Evolutionary conservation across 2,888 invertebrate species (phyloP), one percentile per base, ranked within the genome.

Genomic region (Abscondita cerata): DNA sequence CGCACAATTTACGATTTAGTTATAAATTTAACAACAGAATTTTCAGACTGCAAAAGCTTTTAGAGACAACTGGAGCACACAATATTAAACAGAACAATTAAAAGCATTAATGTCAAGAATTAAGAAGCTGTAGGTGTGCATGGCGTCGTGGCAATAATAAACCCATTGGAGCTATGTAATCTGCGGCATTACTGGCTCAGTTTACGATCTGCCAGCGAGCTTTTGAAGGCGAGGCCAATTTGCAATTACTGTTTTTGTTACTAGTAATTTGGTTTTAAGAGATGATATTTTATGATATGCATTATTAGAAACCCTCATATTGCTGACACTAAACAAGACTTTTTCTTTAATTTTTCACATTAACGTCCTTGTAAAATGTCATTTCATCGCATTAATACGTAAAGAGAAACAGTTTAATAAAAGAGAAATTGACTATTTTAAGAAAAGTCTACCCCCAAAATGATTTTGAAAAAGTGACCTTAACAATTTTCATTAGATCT

Each of bases 251-350:
- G 70, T 75, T 75, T 75, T 75, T 75, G 73, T 74, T 69, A 53
- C 55, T 52, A 68, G 73, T 72, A 72, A 72, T 74, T 75, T 74
- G 72, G 68, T 38, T 62, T 46, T 48, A 67, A 71, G 68, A 70
- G 71, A 73, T 74, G 72, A 75, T 76, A 76, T 76, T 76, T 76
- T 76, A 76, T 70, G 75, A 72, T 72, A 70, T 73, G 74, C 75
- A 74, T 73, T 20, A 48, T 41, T 25, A n/a, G n/a, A 36, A n/a
- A 33, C 33, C n/a, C 19, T 50, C 13, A 38, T 13, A 38, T n/a
- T 5, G 9, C 9, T 38, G 38, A 38, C 9, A 11, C 38, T 38
- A 13, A 3, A 5, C 38, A 13, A 38, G 9, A 12, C 3, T 13
- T 8, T 6, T 33, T 33, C 9, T 40, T 40, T 5, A 5, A 5